A percentile compares a stretch with the other conserved stretches of the same genome.
phyloP scores from a whole-genome alignment of 2,888 invertebrate species.

The Imbricaverruca yamaguchii region DNA sequence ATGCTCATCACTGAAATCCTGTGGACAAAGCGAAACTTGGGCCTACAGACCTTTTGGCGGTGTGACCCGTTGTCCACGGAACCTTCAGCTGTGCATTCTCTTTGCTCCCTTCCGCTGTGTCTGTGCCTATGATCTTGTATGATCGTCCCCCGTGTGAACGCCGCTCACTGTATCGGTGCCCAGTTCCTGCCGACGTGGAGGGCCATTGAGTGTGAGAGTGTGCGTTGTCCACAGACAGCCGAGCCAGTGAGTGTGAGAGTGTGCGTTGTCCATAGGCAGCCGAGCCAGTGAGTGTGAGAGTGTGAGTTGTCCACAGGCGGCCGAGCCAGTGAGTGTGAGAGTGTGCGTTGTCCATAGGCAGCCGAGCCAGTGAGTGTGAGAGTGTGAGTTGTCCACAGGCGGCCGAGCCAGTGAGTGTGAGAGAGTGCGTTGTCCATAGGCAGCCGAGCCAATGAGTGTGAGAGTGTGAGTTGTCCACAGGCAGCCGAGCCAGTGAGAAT shows the following conservation, averaged over 20 bases:
- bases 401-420: background rate
- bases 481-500: background rate
- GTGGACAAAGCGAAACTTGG: too few relatives aligned
- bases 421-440: background rate
- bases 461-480: background rate
- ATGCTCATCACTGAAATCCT: too few relatives aligned
- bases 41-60: too few relatives aligned
- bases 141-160: too few relatives aligned
- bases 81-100: too few relatives aligned
- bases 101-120: too few relatives aligned
- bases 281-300: background rate
- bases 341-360: background rate
- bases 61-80: too few relatives aligned
- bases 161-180: too few relatives aligned
- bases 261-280: background rate
- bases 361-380: background rate
- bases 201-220: too few relatives aligned
- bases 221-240: background rate
- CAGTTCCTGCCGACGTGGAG: too few relatives aligned
- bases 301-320: background rate
- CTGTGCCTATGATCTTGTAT: too few relatives aligned
- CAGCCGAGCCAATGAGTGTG: background rate
- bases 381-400: background rate
- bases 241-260: background rate
- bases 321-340: background rate